Evolutionary conservation across 2,888 invertebrate genomes (phyloP), one percentile per base, ranked within the genome.

Genomic region (Ormia ochracea): DNA sequence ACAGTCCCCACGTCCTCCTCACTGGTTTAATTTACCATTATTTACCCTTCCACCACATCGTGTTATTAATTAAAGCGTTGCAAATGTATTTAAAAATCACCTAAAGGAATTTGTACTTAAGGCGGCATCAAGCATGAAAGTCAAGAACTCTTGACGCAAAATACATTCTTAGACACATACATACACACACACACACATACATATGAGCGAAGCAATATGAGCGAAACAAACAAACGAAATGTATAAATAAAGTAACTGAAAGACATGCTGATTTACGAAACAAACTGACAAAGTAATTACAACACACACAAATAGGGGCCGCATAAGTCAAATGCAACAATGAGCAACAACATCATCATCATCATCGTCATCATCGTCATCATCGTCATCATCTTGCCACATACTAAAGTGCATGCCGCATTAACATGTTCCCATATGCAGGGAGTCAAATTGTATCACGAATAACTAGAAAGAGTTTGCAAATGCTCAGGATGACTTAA

Each of bases 31-130:
- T 68, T 77, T 74, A 50, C 50, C 66, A 74, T 77, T 76, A 76
- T 63, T 61, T 69, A 69, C 69, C 65, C 63, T 77, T 70, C 56
- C 58, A 63, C 76, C 69, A 75, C 79, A 79, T 75, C 70, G 66
- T 79, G 79, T 74, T 79, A 79, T 79, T 79, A 79, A 79, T 79
- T 79, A 79, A 79, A 79, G 79, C 79, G 74, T 79, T 79, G 69
- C 69, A 78, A 74, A 69, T 69, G 56, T 74, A 69, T 74, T 74
- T 74, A 56, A 63, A 63, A 69, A 78, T 63, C 69, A 74, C 74
- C 74, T 70, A 19, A 73, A 59, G 79, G 63, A 65, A 79, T 77
- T 69, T 76, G 48, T 69, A 76, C 63, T 77, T 77, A 36, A 70
- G 69, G 69, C 69, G 69, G 69, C 76, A 63, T 76, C 66, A 81